These are phyloP conservation scores for Philopotamus ludificatus DNA, from an alignment of 1,140 invertebrate genomes.

Conservation along the genomic window DNA sequence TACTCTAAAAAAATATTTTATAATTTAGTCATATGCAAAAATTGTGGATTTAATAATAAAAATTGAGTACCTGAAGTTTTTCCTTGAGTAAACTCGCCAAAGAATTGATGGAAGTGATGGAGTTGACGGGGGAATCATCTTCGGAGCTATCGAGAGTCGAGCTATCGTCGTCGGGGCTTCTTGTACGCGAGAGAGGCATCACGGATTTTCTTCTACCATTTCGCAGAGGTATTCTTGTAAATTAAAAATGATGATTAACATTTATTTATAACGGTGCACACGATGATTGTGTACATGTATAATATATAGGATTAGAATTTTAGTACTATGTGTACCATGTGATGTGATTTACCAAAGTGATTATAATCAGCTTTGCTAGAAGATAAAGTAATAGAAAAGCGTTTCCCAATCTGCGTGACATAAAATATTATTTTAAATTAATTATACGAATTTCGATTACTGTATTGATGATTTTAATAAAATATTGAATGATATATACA, in stretches of 20 bases:
- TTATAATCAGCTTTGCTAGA: constrained; percentile 7
- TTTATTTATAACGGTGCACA: too few species aligned
- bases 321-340: too few species aligned
- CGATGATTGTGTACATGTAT: too few species aligned
- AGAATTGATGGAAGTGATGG: constrained; percentile 79
- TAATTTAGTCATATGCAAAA: not conserved
- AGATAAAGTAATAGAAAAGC: constrained; percentile 11
- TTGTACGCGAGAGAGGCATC: constrained; percentile 45
- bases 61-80: constrained; percentile 67
- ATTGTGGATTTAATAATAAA: constrained; percentile 14
- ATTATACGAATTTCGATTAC: too few species aligned
- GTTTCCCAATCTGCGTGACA: constrained; percentile 14
- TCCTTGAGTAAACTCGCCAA: constrained; percentile 78
- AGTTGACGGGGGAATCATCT: constrained; percentile 64
- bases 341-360: constrained; percentile 18
- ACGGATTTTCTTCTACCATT: constrained; percentile 51
- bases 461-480: too few species aligned
- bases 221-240: constrained; percentile 48
- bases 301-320: too few species aligned
- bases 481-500: not conserved
- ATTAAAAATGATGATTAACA: too few species aligned
- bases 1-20: constrained; percentile 45
- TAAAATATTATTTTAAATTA: not conserved
- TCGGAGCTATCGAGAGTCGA: constrained; percentile 49
- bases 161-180: constrained; percentile 49